Conservation (phyloP, 2,888 invertebrate genomes). For the Miltochrista miniata region DNA sequence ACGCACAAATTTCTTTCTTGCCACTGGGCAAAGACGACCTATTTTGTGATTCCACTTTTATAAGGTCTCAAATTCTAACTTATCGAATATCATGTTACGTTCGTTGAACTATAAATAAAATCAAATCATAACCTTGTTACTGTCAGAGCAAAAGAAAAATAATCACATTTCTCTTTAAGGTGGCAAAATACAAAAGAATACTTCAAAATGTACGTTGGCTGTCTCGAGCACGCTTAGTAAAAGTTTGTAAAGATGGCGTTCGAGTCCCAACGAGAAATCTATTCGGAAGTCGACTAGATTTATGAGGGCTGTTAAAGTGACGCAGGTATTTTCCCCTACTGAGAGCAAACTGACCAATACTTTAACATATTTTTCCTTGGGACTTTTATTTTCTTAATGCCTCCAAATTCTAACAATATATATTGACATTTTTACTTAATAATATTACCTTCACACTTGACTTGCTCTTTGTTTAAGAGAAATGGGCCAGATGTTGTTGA, state of each 20-base stretch:
- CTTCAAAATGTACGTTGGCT: constrained; percentile 59
- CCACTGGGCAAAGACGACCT: too few relatives aligned
- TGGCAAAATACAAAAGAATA: constrained; percentile 55
- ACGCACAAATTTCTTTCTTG: too few relatives aligned
- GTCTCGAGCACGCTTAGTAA: constrained; percentile 66
- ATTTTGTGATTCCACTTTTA: too few relatives aligned
- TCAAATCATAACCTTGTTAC: constrained; percentile 12
- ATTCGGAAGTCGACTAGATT: constrained; percentile 72
- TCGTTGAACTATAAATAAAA: not conserved
- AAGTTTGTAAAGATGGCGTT: constrained; percentile 56
- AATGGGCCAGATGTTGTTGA: too few relatives aligned
- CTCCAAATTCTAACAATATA: constrained; percentile 6
- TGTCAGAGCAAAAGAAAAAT: constrained; percentile 26
- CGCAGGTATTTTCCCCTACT: constrained; percentile 69
- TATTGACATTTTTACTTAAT: constrained; percentile 17
- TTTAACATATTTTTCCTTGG: constrained; percentile 40
- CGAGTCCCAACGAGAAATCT: constrained; percentile 67
- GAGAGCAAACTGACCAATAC: constrained; percentile 62
- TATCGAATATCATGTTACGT: too few relatives aligned
- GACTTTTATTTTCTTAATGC: constrained; percentile 16
- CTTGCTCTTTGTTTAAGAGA: too few relatives aligned
- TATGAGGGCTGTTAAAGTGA: constrained; percentile 72
- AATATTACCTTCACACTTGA: too few relatives aligned
- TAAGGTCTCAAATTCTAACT: too few relatives aligned
- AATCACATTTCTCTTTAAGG: constrained; percentile 45